Evolutionary conservation across 2,113 vertebrate genomes (phyloP).

Genomic region (Anoura caudifer): DNA sequence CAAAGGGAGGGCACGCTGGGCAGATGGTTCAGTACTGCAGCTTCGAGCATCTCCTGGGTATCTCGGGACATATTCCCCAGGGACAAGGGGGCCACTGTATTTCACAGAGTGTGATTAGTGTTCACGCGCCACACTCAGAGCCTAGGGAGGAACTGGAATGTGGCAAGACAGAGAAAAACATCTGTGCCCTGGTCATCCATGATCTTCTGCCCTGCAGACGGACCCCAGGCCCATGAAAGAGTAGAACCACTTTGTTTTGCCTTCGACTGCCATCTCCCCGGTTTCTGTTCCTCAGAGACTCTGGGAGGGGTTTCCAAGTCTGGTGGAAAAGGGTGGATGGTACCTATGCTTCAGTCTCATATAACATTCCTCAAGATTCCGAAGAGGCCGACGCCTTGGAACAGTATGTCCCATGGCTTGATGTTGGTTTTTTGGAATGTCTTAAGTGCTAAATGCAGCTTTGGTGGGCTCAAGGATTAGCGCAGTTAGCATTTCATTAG

Average conservation of each 20-base stretch:
- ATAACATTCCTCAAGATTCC: neutral
- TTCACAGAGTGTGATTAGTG: neutral
- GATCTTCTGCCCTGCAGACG: neutral
- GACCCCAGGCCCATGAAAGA: neutral
- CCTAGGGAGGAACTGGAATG: neutral
- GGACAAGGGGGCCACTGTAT: neutral
- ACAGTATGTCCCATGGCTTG: neutral
- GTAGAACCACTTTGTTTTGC: neutral
- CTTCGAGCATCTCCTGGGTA: neutral
- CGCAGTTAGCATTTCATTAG: neutral
- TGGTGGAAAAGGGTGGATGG: neutral
- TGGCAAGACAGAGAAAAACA: neutral
- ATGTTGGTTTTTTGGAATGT: neutral
- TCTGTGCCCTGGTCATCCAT: neutral
- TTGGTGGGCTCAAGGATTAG: neutral
- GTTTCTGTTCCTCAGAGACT: neutral
- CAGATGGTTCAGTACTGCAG: neutral
- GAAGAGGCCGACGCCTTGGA: neutral
- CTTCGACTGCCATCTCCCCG: neutral
- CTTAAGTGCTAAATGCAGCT: neutral
- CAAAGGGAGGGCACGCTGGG: neutral
- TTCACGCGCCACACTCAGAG: neutral
- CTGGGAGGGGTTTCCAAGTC: neutral
- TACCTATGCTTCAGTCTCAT: neutral
- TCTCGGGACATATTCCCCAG: neutral